Conservation (phyloP, 2,797 vertebrate species). For the Ctenosaura bakeri region DNA sequence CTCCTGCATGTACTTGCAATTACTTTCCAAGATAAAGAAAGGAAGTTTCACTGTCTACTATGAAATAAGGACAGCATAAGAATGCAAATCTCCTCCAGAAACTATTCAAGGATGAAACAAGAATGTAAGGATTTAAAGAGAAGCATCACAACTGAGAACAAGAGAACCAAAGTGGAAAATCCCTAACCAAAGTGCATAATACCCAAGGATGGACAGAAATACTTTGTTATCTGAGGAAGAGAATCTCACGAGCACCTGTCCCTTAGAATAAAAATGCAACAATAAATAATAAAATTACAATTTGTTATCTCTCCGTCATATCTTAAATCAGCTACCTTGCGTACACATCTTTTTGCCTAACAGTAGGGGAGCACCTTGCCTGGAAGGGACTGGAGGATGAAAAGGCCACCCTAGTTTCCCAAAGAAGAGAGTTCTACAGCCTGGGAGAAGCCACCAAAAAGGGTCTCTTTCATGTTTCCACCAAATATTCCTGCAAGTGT, state of each 20-base stretch:
- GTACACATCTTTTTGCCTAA: neutral
- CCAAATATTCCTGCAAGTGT: too few species aligned
- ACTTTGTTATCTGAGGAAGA: neutral
- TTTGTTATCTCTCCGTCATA: neutral
- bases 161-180: neutral
- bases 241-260: neutral
- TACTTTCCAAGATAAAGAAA: neutral
- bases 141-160: neutral
- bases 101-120: too few species aligned
- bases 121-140: neutral
- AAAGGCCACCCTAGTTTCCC: neutral
- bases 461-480: too few species aligned
- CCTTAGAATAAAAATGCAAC: neutral
- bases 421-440: too few species aligned
- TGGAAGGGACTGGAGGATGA: neutral
- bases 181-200: neutral
- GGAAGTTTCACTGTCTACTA: neutral
- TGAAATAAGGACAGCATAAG: neutral
- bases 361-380: neutral
- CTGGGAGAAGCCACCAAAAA: too few species aligned
- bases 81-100: neutral
- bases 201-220: neutral
- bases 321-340: neutral
- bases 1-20: too few species aligned
- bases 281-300: neutral